Evolutionary conservation across 1,140 invertebrate genomes (phyloP).

Genomic region (Drosophila rufa): DNA sequence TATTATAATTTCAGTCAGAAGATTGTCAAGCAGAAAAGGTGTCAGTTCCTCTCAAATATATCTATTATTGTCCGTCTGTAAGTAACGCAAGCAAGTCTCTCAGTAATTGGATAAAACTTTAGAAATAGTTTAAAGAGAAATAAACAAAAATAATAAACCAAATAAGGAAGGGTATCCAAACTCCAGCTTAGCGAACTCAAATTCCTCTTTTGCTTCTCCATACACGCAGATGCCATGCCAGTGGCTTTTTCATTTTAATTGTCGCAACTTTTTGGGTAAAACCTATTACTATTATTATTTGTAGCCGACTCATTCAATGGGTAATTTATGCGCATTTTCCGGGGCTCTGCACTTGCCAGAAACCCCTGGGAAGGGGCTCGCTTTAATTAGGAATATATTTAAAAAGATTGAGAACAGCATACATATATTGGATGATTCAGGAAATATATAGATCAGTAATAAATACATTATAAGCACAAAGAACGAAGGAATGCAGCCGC

Average conservation of each 20-base stretch:
- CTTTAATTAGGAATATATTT: slow-evolving; percentile 1
- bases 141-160: too few species aligned
- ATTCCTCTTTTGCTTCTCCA: not conserved
- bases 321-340: slow-evolving; percentile 42
- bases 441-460: not conserved
- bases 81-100: too few species aligned
- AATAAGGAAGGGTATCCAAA: too few species aligned
- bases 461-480: slow-evolving; percentile 4
- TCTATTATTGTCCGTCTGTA: too few species aligned
- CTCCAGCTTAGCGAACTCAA: too few species aligned
- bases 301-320: not conserved
- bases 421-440: not conserved
- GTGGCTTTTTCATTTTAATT: slow-evolving; percentile 35
- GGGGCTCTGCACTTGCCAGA: slow-evolving; percentile 5
- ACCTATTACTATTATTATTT: slow-evolving; percentile 32
- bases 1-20: too few species aligned
- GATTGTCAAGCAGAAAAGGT: too few species aligned
- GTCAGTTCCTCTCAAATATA: too few species aligned
- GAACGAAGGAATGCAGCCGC: slow-evolving; percentile 1
- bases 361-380: too few species aligned
- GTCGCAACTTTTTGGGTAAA: slow-evolving; percentile 18
- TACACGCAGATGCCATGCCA: slow-evolving; percentile 4
- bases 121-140: too few species aligned
- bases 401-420: not conserved
- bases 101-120: too few species aligned